Evolutionary conservation across 2,113 vertebrate species (phyloP).

Genomic region (Neopipo cinnamomea): DNA sequence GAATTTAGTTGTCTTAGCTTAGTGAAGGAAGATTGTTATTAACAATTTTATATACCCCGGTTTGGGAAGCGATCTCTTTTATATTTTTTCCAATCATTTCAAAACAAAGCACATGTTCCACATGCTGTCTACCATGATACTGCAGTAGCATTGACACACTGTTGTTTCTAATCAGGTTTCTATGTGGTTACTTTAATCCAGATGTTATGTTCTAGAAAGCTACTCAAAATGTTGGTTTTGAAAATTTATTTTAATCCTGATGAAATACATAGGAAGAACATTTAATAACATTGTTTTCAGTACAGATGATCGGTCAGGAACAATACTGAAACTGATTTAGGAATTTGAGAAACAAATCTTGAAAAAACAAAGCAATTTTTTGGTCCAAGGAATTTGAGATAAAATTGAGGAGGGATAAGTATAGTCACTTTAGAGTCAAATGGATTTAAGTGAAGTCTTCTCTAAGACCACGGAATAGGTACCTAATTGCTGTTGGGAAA

Average conservation of each 20-base stretch:
- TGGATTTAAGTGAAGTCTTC: not conserved
- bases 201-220: not conserved
- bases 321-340: not conserved
- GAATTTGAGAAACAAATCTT: not conserved
- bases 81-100: not conserved
- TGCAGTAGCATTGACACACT: not conserved
- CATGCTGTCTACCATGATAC: not conserved
- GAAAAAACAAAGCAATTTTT: not conserved
- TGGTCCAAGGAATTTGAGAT: not conserved
- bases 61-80: not conserved
- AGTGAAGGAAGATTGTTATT: not conserved
- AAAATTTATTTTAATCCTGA: not conserved
- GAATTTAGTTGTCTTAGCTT: not conserved
- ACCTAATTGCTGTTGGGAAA: not conserved
- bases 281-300: not conserved
- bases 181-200: not conserved
- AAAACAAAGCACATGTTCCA: accelerated
- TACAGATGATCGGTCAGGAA: not conserved
- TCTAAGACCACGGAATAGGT: not conserved
- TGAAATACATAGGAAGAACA: not conserved
- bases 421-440: not conserved
- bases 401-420: not conserved
- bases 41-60: accelerated
- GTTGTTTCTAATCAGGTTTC: not conserved
- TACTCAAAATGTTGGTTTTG: accelerated